phyloP scores from a whole-genome alignment of 2,888 invertebrate genomes.

The Petrophora chlorosata region DNA sequence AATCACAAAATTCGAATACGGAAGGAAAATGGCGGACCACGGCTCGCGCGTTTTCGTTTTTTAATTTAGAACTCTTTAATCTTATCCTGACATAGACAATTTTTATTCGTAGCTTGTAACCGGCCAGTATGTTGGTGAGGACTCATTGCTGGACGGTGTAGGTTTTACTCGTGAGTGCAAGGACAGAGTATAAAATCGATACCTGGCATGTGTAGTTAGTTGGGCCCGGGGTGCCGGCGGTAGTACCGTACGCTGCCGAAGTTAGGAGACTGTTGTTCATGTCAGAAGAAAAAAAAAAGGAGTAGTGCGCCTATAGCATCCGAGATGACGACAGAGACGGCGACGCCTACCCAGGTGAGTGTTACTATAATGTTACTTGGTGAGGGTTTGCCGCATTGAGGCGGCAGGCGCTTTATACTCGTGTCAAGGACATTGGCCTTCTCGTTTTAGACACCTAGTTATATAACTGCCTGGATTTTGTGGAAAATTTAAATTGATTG shows the following conservation, averaged over 20 bases:
- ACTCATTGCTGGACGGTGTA: conserved; percentile 45
- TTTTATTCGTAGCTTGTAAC: conserved; percentile 32
- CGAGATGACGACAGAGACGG: conserved; percentile 81
- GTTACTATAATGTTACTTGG: conserved; percentile 5
- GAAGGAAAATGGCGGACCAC: conserved; percentile 71
- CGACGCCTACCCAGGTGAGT: conserved; percentile 79
- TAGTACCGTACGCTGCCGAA: conserved; percentile 64
- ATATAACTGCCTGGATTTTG: conserved; percentile 42
- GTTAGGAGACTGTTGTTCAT: conserved; percentile 71
- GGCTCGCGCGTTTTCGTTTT: conserved; percentile 52
- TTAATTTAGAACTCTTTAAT: conserved; percentile 44
- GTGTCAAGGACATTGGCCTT: conserved; percentile 62
- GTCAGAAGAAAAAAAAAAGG: conserved; percentile 70
- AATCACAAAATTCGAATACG: conserved; percentile 47
- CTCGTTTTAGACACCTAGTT: conserved; percentile 49
- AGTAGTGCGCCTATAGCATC: conserved; percentile 66
- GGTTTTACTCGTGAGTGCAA: conserved; percentile 46
- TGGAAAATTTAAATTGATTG: conserved; percentile 14
- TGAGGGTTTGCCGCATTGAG: conserved; percentile 53
- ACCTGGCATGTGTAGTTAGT: conserved; percentile 31
- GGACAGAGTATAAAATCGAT: conserved; percentile 61
- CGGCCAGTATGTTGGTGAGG: conserved; percentile 56
- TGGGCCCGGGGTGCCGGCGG: conserved; percentile 49
- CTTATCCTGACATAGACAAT: conserved; percentile 16
- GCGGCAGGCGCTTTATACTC: conserved; percentile 44